Percentiles rank a stretch among this genome's conserved stretches.
Conservation (phyloP, 2,113 vertebrate species). For the Bufo gargarizans region DNA sequence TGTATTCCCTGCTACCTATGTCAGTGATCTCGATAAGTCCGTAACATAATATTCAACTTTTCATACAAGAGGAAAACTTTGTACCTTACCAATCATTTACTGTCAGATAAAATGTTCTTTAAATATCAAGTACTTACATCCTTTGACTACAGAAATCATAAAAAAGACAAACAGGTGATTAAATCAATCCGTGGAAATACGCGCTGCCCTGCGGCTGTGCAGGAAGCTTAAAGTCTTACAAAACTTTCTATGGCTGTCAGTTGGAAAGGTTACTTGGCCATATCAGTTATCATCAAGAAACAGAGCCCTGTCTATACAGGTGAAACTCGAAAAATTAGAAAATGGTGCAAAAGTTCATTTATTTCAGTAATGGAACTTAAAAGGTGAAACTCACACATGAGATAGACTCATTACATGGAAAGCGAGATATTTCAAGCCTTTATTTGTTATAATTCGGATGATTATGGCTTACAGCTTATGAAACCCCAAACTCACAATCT, state of each 20-base stretch:
- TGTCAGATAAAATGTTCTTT: background rate
- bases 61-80: background rate
- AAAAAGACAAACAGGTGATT: slow-evolving; percentile 6
- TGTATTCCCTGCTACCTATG: background rate
- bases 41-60: background rate
- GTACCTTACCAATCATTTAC: background rate
- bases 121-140: background rate
- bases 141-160: background rate
- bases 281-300: slow-evolving; percentile 20
- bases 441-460: too few species aligned
- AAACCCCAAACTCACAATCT: too few species aligned
- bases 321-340: too few species aligned
- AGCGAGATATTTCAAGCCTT: too few species aligned
- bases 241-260: background rate
- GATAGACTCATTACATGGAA: too few species aligned
- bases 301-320: too few species aligned
- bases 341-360: too few species aligned
- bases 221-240: slow-evolving; percentile 10
- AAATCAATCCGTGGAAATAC: background rate
- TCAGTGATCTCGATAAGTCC: background rate
- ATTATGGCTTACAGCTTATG: too few species aligned
- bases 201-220: background rate
- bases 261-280: slow-evolving; percentile 14
- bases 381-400: too few species aligned
- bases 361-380: too few species aligned